Evolutionary conservation across 2,888 invertebrate species (phyloP), one percentile per base, ranked within the genome.

Genomic region (Drosophila phalerata): DNA sequence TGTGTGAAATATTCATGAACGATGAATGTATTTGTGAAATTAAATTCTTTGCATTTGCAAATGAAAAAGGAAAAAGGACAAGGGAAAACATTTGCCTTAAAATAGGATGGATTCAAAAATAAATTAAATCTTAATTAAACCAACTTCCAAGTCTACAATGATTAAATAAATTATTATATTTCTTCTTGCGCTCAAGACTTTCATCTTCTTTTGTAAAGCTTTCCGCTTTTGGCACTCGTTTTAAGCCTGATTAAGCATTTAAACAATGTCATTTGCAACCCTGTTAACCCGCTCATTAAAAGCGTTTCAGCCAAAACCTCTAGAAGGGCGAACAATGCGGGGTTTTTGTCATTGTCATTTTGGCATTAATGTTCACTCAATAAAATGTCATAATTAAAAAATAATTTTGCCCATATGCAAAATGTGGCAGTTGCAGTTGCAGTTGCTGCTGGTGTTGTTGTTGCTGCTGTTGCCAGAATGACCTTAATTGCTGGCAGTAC

Each of bases 351-450:
- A 57, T n/a, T 83, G 77, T 73, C 69, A 64, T 80, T 81, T 71
- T 56, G 70, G 69, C 72, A 79, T 85, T 83, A 82, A 85, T 88
- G 78, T 52, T 81, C 86, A 88, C 78, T 84, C 84, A 88, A 84
- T 84, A 88, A 84, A 86, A 88, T 80, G 88, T 86, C 84, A 84
- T 84, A 88, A 84, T 85, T 85, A 85, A 85, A 85, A 86, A 86
- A 84, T 73, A 78, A 83, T 86, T 86, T 52, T 62, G 65, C 53
- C 43, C 77, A 72, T 47, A 47, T 55, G 62, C 62, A 62, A 43
- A 62, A 53, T 63, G 75, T 49, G 60, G 69, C 73, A 62, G 47
- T 47, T 78, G 56, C 51, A 40, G 63, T 28, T 58, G 47, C 6
- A 30, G 45, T 4, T 63, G 62, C n/a, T 40, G 42, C 37, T 32